Evolutionary conservation across 2,888 invertebrate genomes (phyloP), one percentile per base, ranked within the genome.

Genomic region (Alloscopus bannaensis): DNA sequence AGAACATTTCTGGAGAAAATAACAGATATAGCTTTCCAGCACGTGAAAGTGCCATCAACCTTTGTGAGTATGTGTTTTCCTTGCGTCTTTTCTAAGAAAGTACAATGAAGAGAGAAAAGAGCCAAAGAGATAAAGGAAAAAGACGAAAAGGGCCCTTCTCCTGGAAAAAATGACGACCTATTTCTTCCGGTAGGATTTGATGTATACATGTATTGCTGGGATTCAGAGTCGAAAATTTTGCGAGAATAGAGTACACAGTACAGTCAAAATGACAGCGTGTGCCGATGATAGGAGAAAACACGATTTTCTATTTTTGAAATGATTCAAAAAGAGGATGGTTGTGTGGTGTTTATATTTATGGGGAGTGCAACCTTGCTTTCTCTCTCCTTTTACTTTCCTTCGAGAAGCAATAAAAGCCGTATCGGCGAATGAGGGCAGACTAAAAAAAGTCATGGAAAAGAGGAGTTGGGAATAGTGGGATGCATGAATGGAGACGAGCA

Each of bases 31-130:
- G 57, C 29, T 65, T n/a, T 36, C 26, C 36, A 60, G 66, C 75
- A 76, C 75, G 75, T 50, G 50, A 76, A 50, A 60, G 40, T 22
- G 60, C 24, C 75, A 76, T 68, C 68, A 76, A 60, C 24, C 18
- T 29, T 29, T n/a, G 20, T 31, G 29, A 55, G n/a, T n/a, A n/a
- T n/a, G n/a, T n/a, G n/a, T n/a, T n/a, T n/a, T n/a, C n/a, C n/a
- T n/a, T 47, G 18, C 65, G 65, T 36, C 8, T 64, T 71, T 31
- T 72, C 31, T 36, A 50, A 24, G 62, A 47, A 13, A 18, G 47
- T 13, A 36, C 36, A 36, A 36, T 6, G 47, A 47, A 47, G 47
- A 47, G n/a, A 47, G 47, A 59, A 60, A 40, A 40, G n/a, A 60
- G 45, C n/a, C n/a, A 60, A 40, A 29, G 36, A 52, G 60, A 52